Percentiles rank a stretch among this genome's conserved stretches.
Evolutionary conservation across 2,113 vertebrate genomes (phyloP).

Genomic region (Gavialis gangeticus): DNA sequence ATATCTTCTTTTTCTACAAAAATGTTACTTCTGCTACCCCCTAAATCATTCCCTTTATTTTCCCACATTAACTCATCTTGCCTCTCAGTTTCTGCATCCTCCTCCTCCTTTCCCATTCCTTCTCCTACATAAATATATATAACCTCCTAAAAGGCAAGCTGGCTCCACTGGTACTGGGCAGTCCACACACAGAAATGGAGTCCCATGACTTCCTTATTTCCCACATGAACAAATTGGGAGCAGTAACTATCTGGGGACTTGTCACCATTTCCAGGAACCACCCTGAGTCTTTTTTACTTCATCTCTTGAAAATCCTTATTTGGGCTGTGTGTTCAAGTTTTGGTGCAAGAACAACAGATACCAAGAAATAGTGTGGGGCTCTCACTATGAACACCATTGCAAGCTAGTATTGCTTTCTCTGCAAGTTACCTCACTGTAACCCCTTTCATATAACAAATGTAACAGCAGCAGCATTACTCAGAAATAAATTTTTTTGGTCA

Average conservation of each 20-base stretch:
- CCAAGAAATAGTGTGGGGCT: fast-evolving
- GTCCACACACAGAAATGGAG: neutral
- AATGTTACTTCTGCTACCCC: neutral
- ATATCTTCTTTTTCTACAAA: too few relatives aligned
- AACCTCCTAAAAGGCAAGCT: neutral
- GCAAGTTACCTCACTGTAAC: neutral
- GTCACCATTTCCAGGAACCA: fast-evolving
- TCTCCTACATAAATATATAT: neutral
- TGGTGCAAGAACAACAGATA: neutral
- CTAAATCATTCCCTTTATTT: neutral
- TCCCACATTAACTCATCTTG: too few relatives aligned
- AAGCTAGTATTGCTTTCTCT: neutral
- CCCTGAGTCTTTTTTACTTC: neutral
- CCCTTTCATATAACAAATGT: neutral
- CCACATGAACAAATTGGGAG: neutral
- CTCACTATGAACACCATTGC: neutral
- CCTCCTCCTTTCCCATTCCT: neutral
- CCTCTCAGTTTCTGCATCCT: neutral
- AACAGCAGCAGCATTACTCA: neutral
- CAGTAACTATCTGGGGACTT: fast-evolving
- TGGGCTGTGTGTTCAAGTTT: neutral
- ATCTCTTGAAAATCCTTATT: neutral
- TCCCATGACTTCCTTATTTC: neutral
- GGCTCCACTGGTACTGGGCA: neutral
- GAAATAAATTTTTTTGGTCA: fast-evolving